Evolutionary conservation across 2,888 invertebrate species (phyloP), one percentile per base, ranked within the genome.

Genomic region (Epirrhoe alternata): DNA sequence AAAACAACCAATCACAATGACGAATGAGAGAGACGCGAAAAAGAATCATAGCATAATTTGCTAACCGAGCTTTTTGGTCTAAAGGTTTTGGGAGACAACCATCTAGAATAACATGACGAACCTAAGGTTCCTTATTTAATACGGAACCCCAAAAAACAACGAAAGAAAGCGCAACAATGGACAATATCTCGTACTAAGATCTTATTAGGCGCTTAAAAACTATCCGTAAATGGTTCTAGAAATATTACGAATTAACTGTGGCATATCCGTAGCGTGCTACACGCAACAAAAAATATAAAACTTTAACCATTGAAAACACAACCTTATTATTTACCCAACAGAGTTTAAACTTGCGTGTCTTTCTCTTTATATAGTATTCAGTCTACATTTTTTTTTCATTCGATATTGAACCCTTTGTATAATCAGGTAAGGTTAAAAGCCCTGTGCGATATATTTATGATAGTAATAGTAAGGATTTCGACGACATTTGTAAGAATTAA

Each of bases 251-350:
- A 65, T 65, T 59, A 68, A 53, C 62, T 56, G 56, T 24, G 33
- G 61, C 54, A 52, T 61, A 49, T 55, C 62, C 55, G 53, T 66
- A 12, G 69, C 69, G 65, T 69, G 69, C 42, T 30, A 30, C 69
- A 66, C 62, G 69, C 69, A 35, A 64, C 31, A 16, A n/a, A n/a
- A n/a, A n/a, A n/a, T 24, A 24, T 24, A 10, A 14, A 30, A 10
- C 24, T 17, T 38, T 0, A 12, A 16, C 10, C 24, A 30, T 6
- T n/a, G 30, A 30, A 45, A 64, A 42, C 50, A 1, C 1, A 55
- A 55, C 42, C 51, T 50, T 60, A 42, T 45, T 17, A 0, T 0
- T 12, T 0, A n/a, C 12, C 1, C 2, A 2, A 42, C 12, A 42
- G 38, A 42, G 38, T 4, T 42, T 12, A 42, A 42, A 42, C 10